phyloP scores from a whole-genome alignment of 2,888 invertebrate genomes.

The Eledona agricola region DNA sequence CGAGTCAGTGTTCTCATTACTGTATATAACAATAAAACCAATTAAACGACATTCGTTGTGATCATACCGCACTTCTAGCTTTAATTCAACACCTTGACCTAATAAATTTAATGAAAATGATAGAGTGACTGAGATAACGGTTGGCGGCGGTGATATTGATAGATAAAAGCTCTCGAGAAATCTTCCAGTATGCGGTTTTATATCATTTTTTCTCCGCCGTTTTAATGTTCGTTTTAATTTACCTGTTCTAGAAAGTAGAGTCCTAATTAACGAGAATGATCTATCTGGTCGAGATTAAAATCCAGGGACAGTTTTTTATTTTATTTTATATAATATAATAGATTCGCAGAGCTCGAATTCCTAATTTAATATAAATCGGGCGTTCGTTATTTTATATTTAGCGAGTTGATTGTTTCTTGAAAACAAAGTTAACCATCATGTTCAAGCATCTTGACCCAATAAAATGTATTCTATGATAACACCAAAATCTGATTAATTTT shows the following conservation, averaged over 20 bases:
- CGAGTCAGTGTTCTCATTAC: too few relatives aligned
- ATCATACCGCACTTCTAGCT: conserved; percentile 3
- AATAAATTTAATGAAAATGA: conserved; percentile 21
- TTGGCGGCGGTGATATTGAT: conserved; percentile 9
- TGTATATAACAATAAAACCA: neutral
- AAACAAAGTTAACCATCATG: too few relatives aligned
- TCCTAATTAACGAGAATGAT: conserved; percentile 4
- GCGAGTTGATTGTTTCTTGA: too few relatives aligned
- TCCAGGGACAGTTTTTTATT: too few relatives aligned
- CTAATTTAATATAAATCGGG: too few relatives aligned
- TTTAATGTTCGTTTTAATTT: conserved; percentile 4
- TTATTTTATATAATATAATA: too few relatives aligned
- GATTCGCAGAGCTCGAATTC: too few relatives aligned
- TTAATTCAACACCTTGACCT: conserved; percentile 16
- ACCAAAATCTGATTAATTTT: too few relatives aligned
- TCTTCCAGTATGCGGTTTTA: neutral
- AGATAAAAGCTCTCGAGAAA: conserved; percentile 11
- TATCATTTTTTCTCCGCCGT: too few relatives aligned
- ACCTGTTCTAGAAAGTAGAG: conserved; percentile 1
- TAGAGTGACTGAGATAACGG: conserved; percentile 18
- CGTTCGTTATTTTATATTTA: too few relatives aligned
- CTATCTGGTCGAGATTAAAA: too few relatives aligned
- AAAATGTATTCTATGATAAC: conserved; percentile 2
- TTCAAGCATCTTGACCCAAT: conserved; percentile 11
- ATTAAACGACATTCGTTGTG: neutral